Conservation (phyloP, 2,113 vertebrate genomes). For the Shinisaurus crocodilurus region DNA sequence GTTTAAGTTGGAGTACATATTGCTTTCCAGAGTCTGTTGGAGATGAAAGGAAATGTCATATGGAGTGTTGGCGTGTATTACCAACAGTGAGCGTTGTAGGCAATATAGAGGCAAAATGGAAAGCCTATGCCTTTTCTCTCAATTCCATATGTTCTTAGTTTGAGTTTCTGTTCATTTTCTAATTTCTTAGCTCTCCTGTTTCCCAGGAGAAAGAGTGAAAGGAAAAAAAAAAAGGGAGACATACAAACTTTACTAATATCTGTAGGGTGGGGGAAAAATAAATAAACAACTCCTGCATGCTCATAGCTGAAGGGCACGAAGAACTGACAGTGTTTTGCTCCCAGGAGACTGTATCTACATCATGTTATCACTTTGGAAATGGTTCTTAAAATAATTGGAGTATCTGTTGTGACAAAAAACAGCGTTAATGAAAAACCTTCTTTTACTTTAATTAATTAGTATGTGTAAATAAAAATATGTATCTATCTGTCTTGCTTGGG, state of each 20-base stretch:
- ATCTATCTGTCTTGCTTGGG: slow-evolving; percentile 30
- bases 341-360: not conserved
- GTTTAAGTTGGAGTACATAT: slow-evolving; percentile 16
- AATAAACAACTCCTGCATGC: not conserved
- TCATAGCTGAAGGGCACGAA: not conserved
- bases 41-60: slow-evolving; percentile 7
- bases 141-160: slow-evolving; percentile 29
- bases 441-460: not conserved
- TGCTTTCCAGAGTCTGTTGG: slow-evolving; percentile 7
- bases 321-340: not conserved
- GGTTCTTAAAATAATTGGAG: slow-evolving; percentile 8
- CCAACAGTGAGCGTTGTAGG: slow-evolving; percentile 7
- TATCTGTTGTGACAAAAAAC: not conserved
- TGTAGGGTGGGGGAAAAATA: not conserved
- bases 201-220: not conserved
- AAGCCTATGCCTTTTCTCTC: not conserved
- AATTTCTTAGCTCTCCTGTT: slow-evolving; percentile 1
- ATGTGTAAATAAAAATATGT: slow-evolving; percentile 33
- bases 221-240: not conserved
- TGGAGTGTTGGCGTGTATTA: slow-evolving; percentile 24
- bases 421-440: slow-evolving; percentile 4
- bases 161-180: slow-evolving; percentile 14
- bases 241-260: not conserved
- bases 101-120: slow-evolving; percentile 23
- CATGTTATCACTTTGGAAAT: not conserved